Evolutionary conservation across 2,888 invertebrate species (phyloP), one percentile per base, ranked within the genome.

Genomic region (Dryobotodes eremita): DNA sequence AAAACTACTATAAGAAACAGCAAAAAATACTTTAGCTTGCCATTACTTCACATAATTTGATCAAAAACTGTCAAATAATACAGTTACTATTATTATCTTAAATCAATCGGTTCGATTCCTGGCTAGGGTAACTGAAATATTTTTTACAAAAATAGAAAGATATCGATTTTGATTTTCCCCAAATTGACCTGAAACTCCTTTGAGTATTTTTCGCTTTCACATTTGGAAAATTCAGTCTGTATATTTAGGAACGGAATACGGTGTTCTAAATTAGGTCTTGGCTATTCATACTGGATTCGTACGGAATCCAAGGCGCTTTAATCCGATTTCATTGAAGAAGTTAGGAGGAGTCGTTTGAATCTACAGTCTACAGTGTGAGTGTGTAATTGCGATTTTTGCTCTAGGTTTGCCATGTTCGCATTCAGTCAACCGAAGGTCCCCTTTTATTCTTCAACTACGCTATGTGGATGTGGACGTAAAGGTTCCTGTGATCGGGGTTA

Each of bases 201-300:
- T 46, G 5, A 17, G 1, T 15, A 48, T 15, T n/a, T 57, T 71
- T 57, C 17, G 10, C 55, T 31, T 71, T 17, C 6, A 3, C 13
- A 36, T 8, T 71, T 31, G 17, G 4, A n/a, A 23, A 48, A 48
- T 48, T 59, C 6, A 46, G 0, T 5, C 5, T 17, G 31, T 17
- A 46, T 11, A 23, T 42, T n/a, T 57, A 71, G 62, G 77, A 68
- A 5, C 59, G 62, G 77, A 68, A 5, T 64, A 42, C 48, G 13
- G 26, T 42, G 36, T 72, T 71, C 71, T 61, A 66, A 80, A 83
- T 85, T 77, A 75, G 70, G 65, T 77, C 57, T 82, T 57, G 53
- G 83, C 69, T 62, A 83, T 83, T 79, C 83, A 79, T 70, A 36
- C 61, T 61, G 59, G 42, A 36, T 75, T 61, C 36, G 7, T 57